These are phyloP conservation scores for Bostrychus sinensis DNA, from an alignment of 2,113 vertebrate species.

Conservation along the genomic window DNA sequence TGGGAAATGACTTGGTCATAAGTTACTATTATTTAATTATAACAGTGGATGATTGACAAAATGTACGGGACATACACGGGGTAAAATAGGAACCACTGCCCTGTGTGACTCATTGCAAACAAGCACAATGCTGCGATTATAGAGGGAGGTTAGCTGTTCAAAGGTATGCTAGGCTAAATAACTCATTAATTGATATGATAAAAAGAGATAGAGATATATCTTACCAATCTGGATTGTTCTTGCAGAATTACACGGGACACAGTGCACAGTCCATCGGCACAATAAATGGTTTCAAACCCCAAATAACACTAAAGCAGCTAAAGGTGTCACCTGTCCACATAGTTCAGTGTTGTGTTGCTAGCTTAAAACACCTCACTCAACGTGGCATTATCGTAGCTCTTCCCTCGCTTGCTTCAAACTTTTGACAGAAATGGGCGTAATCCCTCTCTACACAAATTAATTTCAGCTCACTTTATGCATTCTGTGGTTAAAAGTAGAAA, in stretches of 20 bases:
- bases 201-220: neutral
- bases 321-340: slow-evolving; percentile 3
- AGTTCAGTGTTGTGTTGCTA: neutral
- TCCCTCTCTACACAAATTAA: neutral
- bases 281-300: too few relatives aligned
- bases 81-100: neutral
- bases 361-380: neutral
- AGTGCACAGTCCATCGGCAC: neutral
- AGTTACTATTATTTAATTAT: neutral
- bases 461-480: neutral
- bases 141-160: neutral
- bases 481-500: neutral
- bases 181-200: neutral
- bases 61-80: neutral
- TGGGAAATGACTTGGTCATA: too few relatives aligned
- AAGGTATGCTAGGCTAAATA: slow-evolving; percentile 27
- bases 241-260: too few relatives aligned
- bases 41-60: neutral
- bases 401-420: neutral
- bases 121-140: neutral
- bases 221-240: neutral
- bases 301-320: neutral
- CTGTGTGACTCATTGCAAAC: neutral
- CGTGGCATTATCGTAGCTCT: neutral
- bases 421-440: neutral